These are phyloP conservation scores for Dipodomys spectabilis DNA, from an alignment of 2,113 vertebrate genomes.

Conservation along the genomic window DNA sequence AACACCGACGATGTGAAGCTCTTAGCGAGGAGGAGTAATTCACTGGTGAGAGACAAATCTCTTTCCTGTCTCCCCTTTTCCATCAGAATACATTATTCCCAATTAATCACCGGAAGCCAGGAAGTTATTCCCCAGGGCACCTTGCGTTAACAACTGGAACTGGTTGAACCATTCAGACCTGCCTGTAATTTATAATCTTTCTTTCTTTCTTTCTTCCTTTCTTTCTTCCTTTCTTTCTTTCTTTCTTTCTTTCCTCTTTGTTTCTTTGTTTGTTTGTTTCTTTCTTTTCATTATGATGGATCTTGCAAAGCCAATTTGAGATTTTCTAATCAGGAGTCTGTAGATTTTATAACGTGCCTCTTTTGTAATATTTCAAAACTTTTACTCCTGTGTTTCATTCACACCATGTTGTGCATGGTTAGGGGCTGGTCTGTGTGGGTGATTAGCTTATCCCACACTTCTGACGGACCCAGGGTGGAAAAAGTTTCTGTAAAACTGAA, in stretches of 20 bases:
- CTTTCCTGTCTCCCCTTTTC: slow-evolving; percentile 57
- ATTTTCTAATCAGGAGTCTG: slow-evolving; percentile 68
- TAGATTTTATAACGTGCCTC: slow-evolving; percentile 58
- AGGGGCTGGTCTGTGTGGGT: background rate
- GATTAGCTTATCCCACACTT: background rate
- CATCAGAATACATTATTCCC: slow-evolving; percentile 60
- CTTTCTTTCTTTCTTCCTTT: background rate
- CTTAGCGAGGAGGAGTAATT: slow-evolving; percentile 91
- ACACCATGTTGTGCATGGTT: background rate
- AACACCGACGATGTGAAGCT: slow-evolving; percentile 95
- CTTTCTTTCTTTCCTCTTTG: background rate
- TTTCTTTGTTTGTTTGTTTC: too few species aligned
- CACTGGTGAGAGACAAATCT: slow-evolving; percentile 91
- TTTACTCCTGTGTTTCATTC: background rate
- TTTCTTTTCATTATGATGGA: slow-evolving; percentile 49
- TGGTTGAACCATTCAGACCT: slow-evolving; percentile 54
- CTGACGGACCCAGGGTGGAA: background rate
- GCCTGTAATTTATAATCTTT: slow-evolving; percentile 54
- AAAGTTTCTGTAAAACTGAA: background rate
- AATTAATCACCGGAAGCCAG: slow-evolving; percentile 54
- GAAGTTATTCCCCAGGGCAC: slow-evolving; percentile 68
- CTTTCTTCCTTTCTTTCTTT: background rate
- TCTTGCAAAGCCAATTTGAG: slow-evolving; percentile 66
- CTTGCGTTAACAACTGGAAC: slow-evolving; percentile 63
- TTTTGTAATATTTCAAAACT: slow-evolving; percentile 60